phyloP scores from a whole-genome alignment of 1,140 invertebrate genomes.

The Lamellibrachia luymesi region DNA sequence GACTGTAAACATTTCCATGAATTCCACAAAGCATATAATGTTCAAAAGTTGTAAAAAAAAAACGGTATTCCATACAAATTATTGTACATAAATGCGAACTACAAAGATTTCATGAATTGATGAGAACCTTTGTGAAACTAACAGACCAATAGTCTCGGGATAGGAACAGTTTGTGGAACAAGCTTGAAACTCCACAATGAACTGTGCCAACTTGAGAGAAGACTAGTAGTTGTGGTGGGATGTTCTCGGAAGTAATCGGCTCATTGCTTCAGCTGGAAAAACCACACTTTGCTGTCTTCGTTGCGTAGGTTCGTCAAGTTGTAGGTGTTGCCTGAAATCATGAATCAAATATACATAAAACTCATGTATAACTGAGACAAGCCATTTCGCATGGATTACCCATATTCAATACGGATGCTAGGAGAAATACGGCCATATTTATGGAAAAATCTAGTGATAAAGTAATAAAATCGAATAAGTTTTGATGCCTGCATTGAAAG shows the following conservation, averaged over 20 bases:
- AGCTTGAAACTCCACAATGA: too few species aligned
- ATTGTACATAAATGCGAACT: too few species aligned
- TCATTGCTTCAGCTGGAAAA: constrained; percentile 15
- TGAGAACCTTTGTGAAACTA: too few species aligned
- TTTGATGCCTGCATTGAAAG: too few species aligned
- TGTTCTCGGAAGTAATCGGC: background rate
- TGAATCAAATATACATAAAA: background rate
- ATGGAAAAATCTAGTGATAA: background rate
- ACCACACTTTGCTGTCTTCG: constrained; percentile 34
- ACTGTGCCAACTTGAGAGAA: too few species aligned
- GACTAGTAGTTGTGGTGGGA: background rate
- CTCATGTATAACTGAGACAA: background rate
- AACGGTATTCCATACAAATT: too few species aligned
- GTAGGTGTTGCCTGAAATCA: constrained; percentile 36
- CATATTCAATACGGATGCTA: background rate
- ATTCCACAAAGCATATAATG: background rate
- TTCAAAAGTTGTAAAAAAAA: too few species aligned
- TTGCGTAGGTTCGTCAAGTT: constrained; percentile 38
- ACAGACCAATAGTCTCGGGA: too few species aligned
- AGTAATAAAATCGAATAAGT: constrained; percentile 21
- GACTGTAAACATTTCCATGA: background rate
- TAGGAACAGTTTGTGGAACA: too few species aligned
- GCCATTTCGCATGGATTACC: too few species aligned
- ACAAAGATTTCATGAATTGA: too few species aligned
- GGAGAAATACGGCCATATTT: background rate